Base-by-base conservation (phyloP, 2,797 vertebrate species). In the Epinephelus malabaricus region DNA sequence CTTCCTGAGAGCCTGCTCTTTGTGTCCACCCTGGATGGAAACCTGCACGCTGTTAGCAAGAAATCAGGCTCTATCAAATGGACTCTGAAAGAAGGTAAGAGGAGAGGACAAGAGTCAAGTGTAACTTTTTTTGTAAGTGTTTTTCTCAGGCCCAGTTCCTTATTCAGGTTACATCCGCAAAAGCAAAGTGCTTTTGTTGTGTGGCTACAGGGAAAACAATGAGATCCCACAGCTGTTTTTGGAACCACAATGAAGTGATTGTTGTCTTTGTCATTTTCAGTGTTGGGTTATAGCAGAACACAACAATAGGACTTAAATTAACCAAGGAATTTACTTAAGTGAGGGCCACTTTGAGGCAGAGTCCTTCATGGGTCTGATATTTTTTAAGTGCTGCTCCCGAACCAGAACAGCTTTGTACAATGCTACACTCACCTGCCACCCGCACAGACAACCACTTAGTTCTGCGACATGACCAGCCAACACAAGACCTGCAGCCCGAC, bases 81-180 rank as follows among this genome's bases (percentile, higher is more conserved):
- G 98, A 99, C 98, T 69, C 95, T 99, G 89, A 99, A 99, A 94
- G 98, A 99, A 97, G 98, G 98, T 98, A 93, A 94, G 94, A 73
- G 1, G 51, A 94, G 94, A 73, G 1, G 51, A 40, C 9, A 3
- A 7, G 11, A 68, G 67, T 47, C 23, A 9, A 61, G 50, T 53
- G 27, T n/a, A 45, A 54, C 25, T 50, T 66, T 74, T 59, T 64
- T 68, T 64, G 15, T 51, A 34, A 34, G 51, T 14, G 8, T 66
- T 27, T 67, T 43, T 64, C 25, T 58, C 15, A 43, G 21, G 54
- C 40, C 13, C 70, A 51, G 19, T 69, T 81, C 25, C 14, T 38
- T 58, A 19, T 80, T 84, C 23, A 47, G 56, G 54, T 86, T 86
- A 88, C 73, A 43, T 21, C 54, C 21, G 3, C 63, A n/a, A 54